phyloP scores from a whole-genome alignment of 2,113 vertebrate species.

The Chloropsis hardwickii region DNA sequence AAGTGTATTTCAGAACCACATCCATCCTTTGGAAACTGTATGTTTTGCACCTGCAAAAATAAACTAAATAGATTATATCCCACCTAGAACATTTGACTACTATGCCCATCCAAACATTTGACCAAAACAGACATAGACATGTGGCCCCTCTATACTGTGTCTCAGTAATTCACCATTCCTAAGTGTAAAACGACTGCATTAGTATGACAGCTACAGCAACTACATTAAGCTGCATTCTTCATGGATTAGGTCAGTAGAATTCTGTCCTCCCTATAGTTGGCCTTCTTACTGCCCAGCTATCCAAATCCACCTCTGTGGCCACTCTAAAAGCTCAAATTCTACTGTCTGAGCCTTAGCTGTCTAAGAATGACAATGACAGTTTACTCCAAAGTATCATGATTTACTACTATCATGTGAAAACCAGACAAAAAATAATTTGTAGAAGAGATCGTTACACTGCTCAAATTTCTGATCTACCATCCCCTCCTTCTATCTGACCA shows the following conservation, averaged over 20 bases:
- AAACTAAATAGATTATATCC: not conserved
- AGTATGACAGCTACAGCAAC: not conserved
- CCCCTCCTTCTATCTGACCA: not conserved
- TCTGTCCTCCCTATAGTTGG: not conserved
- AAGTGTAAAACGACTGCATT: not conserved
- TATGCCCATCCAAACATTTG: not conserved
- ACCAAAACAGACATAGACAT: not conserved
- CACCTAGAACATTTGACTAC: not conserved
- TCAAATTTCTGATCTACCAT: not conserved
- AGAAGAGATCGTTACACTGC: fast-evolving
- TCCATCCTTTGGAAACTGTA: not conserved
- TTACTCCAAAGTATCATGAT: not conserved
- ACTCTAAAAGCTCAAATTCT: not conserved
- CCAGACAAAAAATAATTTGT: not conserved
- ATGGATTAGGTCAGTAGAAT: not conserved
- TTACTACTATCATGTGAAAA: not conserved
- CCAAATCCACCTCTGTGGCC: not conserved
- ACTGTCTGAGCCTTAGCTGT: not conserved
- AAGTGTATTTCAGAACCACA: not conserved
- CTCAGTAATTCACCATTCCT: not conserved
- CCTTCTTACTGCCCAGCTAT: not conserved
- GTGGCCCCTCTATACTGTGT: not conserved
- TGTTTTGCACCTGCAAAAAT: not conserved
- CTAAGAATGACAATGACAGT: not conserved
- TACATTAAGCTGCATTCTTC: not conserved